These are phyloP conservation scores for Spinus pinus DNA, from an alignment of 2,797 vertebrate species.

Conservation along the genomic window DNA sequence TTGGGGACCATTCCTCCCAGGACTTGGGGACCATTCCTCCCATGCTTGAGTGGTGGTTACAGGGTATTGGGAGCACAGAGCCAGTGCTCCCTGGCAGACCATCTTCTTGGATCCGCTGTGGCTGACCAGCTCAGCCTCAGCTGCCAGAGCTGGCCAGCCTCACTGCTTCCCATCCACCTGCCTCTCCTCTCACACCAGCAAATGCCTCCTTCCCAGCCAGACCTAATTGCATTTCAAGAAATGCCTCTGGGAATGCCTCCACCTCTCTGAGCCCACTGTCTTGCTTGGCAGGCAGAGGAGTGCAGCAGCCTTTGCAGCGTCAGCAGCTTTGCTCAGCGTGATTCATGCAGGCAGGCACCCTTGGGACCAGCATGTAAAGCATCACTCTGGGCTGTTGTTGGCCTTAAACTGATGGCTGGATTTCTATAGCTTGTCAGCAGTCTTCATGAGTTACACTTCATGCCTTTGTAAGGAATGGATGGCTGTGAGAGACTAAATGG, in stretches of 20 bases:
- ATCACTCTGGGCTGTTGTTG: slow-evolving; percentile 2
- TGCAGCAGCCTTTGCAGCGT: neutral
- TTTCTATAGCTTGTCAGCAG: neutral
- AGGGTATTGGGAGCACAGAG: neutral
- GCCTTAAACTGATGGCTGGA: neutral
- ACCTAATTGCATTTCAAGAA: neutral
- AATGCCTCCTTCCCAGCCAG: neutral
- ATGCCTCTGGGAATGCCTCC: neutral
- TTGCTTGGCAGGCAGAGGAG: neutral
- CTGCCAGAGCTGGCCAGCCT: neutral
- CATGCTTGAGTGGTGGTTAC: neutral
- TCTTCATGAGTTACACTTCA: neutral
- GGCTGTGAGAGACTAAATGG: neutral
- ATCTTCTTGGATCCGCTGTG: neutral
- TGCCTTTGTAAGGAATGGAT: neutral
- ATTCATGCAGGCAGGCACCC: neutral
- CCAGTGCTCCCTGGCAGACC: neutral
- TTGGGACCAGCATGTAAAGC: neutral
- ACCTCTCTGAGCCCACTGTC: neutral
- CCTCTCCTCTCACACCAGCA: neutral
- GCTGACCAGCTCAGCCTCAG: neutral
- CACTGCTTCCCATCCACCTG: neutral
- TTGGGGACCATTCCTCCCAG: neutral
- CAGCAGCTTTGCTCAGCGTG: neutral
- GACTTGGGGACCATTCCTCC: neutral